Base-by-base conservation (phyloP, 2,888 invertebrate genomes). In the Ectropis crepuscularia region DNA sequence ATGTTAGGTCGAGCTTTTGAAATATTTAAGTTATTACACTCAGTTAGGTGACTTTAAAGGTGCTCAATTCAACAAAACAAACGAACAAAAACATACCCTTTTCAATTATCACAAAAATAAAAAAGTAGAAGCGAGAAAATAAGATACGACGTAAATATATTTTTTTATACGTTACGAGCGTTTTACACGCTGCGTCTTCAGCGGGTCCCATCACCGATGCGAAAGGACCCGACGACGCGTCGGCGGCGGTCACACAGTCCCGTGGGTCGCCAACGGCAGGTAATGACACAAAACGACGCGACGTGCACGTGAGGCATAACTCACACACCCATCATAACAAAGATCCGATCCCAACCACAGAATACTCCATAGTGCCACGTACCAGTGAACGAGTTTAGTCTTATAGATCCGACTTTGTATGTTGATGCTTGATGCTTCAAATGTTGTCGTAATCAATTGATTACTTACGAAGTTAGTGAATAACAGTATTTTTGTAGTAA, bases 261-360 rank as follows among this genome's bases (percentile, higher is more conserved):
- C 80, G 78, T 79, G 81, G 80, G 83, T 80, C 81, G 80, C 74
- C 77, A 77, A 75, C 76, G 76, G 77, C 84, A 86, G 84, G 86
- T 86, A 86, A 86, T 83, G 85, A 88, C 82, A 87, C 83, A 85
- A 87, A 85, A 85, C 84, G 81, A 86, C 80, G 74, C 84, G 81
- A 86, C 80, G 74, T 67, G 68, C 77, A 76, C 77, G 76, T 75
- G 72, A 71, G 65, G 71, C 79, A 81, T 81, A 82, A 79, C 81
- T 80, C 82, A 84, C 80, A 80, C 78, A 73, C 74, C 71, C 79
- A 82, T 82, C 83, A 83, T 79, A 86, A 83, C 82, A 82, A 78
- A 80, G 78, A 82, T 79, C 76, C 71, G 75, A 79, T 6, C 38
- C 11, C 7, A 38, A 8, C 60, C 65, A 71, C 72, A 72, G 64